Conservation (phyloP, 2,113 vertebrate species). For the Carassius auratus region DNA sequence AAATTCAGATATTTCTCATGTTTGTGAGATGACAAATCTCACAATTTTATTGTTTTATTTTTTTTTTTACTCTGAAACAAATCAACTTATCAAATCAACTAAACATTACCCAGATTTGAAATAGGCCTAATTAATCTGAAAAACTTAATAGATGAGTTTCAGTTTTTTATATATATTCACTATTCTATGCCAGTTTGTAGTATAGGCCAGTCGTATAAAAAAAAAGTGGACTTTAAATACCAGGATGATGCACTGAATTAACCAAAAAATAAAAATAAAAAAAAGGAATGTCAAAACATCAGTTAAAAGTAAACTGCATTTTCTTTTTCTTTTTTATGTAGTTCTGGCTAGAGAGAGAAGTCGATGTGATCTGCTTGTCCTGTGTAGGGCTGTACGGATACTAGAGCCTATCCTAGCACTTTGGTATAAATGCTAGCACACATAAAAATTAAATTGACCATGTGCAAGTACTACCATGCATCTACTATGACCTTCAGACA, state of each 20-base stretch:
- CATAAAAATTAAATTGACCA: neutral
- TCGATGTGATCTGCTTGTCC: neutral
- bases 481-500: conserved; percentile 3
- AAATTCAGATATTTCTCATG: neutral
- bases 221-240: neutral
- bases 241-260: neutral
- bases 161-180: neutral
- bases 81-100: neutral
- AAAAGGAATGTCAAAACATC: neutral
- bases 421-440: neutral
- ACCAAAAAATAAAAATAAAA: neutral
- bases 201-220: neutral
- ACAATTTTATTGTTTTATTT: too few species aligned
- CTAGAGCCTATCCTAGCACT: neutral
- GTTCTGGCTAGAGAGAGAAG: too few species aligned
- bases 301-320: neutral
- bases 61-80: neutral
- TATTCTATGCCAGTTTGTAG: neutral
- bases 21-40: too few species aligned
- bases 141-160: neutral
- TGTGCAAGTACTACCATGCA: neutral
- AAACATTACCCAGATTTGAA: neutral
- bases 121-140: neutral
- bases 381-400: neutral
- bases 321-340: too few species aligned